A percentile compares a stretch with the other conserved stretches of the same genome.
Evolutionary conservation across 2,888 invertebrate genomes (phyloP).

Genomic region (Caenorhabditis sinica): DNA sequence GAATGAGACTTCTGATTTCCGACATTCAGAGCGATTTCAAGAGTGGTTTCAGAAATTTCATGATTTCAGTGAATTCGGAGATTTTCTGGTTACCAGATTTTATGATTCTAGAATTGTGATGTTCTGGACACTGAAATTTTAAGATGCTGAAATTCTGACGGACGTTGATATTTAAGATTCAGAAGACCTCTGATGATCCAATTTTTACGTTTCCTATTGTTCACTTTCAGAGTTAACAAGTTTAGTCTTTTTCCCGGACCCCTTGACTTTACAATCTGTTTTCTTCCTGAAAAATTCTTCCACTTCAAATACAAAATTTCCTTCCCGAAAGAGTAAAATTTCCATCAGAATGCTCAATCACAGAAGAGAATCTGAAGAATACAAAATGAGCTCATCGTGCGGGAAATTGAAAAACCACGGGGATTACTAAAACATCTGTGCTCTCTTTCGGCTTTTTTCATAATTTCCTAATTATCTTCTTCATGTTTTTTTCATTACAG

Average conservation of each 20-base stretch:
- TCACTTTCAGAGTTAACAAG: too few relatives aligned
- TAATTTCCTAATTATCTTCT: not conserved
- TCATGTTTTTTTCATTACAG: conserved; percentile 33
- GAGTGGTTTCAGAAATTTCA: too few relatives aligned
- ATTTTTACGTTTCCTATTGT: not conserved
- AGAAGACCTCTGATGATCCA: too few relatives aligned
- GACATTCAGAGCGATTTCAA: too few relatives aligned
- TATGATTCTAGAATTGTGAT: not conserved
- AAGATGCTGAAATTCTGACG: not conserved
- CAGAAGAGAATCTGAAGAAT: not conserved
- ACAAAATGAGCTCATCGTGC: not conserved
- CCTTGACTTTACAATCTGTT: too few relatives aligned
- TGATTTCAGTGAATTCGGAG: too few relatives aligned
- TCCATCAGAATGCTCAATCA: too few relatives aligned
- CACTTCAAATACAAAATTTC: too few relatives aligned
- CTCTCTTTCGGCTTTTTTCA: conserved; percentile 7
- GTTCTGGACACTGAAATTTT: not conserved
- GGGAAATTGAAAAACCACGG: not conserved
- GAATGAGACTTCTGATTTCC: not conserved
- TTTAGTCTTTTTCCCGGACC: not conserved
- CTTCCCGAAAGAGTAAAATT: too few relatives aligned
- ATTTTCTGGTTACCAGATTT: not conserved
- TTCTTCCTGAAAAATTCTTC: too few relatives aligned
- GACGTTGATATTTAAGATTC: not conserved
- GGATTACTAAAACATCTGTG: conserved; percentile 46